phyloP scores from a whole-genome alignment of 1,140 invertebrate genomes.

The Tetragnatha versicolor region DNA sequence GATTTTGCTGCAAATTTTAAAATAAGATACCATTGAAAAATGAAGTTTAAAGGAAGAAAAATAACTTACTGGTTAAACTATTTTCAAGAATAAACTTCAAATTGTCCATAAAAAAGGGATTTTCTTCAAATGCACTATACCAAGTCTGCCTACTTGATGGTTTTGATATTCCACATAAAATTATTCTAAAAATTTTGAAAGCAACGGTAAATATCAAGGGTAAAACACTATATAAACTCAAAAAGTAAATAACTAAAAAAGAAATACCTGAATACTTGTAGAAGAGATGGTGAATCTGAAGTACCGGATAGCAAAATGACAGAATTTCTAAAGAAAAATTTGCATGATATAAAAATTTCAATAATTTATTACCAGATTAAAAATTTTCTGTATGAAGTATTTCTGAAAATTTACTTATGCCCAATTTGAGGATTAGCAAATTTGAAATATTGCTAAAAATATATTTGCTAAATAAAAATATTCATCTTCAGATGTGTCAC shows the following conservation, averaged over 20 bases:
- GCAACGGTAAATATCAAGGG: background rate
- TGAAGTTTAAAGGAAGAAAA: background rate
- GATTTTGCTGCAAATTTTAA: background rate
- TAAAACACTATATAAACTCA: background rate
- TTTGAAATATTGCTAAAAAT: too few relatives aligned
- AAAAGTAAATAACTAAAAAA: background rate
- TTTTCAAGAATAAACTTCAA: slow-evolving; percentile 35
- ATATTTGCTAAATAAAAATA: too few relatives aligned
- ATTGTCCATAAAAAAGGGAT: slow-evolving; percentile 16
- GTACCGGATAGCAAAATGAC: slow-evolving; percentile 9
- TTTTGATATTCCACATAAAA: slow-evolving; percentile 13
- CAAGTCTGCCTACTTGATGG: background rate
- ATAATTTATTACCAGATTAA: too few relatives aligned
- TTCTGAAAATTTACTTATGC: too few relatives aligned
- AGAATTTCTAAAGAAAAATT: background rate
- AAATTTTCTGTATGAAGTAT: too few relatives aligned
- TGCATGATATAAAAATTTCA: too few relatives aligned
- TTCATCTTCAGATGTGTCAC: too few relatives aligned
- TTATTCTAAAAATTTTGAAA: background rate
- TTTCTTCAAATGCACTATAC: slow-evolving; percentile 14
- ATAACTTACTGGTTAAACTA: slow-evolving; percentile 2
- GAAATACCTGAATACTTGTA: slow-evolving; percentile 26
- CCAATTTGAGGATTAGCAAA: too few relatives aligned
- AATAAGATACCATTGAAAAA: background rate
- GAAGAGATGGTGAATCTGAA: slow-evolving; percentile 12